Percentiles rank a stretch among this genome's conserved stretches.
These are phyloP conservation scores for Macquaria australasica DNA, from an alignment of 2,113 vertebrate genomes.

Conservation along the genomic window DNA sequence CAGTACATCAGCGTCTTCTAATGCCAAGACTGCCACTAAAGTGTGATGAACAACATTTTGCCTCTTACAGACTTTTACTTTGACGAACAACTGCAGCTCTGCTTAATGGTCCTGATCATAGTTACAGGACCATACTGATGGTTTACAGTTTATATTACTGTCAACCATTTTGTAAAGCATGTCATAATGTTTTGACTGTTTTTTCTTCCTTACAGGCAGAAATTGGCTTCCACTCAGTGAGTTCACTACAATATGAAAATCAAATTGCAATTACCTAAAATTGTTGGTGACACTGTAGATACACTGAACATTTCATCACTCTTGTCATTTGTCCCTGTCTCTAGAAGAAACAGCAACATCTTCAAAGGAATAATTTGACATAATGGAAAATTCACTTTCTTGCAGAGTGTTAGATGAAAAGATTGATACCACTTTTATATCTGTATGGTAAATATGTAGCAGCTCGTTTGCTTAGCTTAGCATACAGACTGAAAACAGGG, in stretches of 20 bases:
- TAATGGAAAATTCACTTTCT: not conserved
- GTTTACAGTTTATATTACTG: not conserved
- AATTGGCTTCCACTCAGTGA: no score
- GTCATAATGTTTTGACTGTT: no score
- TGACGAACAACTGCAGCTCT: not conserved
- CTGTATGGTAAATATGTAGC: not conserved
- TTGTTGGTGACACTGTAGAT: not conserved
- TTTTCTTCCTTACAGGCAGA: no score
- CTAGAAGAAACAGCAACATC: not conserved
- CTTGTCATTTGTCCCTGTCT: no score
- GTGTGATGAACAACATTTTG: not conserved
- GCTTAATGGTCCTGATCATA: not conserved
- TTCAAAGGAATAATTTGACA: not conserved
- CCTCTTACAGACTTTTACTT: not conserved
- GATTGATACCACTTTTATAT: not conserved
- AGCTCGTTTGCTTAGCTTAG: not conserved
- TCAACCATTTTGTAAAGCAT: not conserved
- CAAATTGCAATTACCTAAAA: not conserved
- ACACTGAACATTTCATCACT: no score
- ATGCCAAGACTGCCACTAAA: not conserved
- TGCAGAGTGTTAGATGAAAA: not conserved
- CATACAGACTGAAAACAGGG: not conserved
- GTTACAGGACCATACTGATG: not conserved
- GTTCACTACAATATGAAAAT: no score
- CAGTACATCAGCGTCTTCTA: not conserved